These are phyloP conservation scores for Melipona beecheii DNA, from an alignment of 2,888 invertebrate species.

Conservation along the genomic window DNA sequence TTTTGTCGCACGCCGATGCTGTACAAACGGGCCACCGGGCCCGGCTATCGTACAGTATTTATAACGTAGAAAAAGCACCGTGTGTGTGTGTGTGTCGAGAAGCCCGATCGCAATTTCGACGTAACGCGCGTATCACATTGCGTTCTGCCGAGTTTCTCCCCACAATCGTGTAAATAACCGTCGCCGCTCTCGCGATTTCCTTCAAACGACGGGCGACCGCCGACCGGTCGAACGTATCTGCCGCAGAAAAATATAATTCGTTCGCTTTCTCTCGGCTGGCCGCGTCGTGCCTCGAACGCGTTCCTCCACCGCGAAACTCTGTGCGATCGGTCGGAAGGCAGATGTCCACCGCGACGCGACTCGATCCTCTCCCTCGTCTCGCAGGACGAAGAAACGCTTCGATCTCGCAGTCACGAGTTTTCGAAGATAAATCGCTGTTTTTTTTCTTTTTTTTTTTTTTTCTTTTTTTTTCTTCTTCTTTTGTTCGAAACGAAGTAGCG, in stretches of 20 bases:
- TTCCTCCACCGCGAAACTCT: neutral
- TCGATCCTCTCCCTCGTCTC: neutral
- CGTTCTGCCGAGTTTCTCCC: conserved; percentile 46
- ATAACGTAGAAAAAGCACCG: conserved; percentile 80
- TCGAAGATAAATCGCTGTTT: too few relatives aligned
- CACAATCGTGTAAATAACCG: neutral
- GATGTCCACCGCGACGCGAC: neutral
- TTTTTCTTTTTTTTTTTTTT: too few relatives aligned
- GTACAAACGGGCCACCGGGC: conserved; percentile 70
- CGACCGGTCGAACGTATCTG: conserved; percentile 32
- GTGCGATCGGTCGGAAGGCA: neutral
- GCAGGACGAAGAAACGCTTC: neutral
- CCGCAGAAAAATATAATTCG: conserved; percentile 61
- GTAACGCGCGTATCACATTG: conserved; percentile 75
- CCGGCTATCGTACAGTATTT: conserved; percentile 78
- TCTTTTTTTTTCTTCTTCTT: too few relatives aligned
- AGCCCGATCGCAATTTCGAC: conserved; percentile 74
- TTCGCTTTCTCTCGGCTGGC: conserved; percentile 7
- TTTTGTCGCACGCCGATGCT: conserved; percentile 69
- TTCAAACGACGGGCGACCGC: conserved; percentile 38
- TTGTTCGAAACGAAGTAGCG: too few relatives aligned
- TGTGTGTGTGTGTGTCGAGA: conserved; percentile 74
- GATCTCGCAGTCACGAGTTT: too few relatives aligned
- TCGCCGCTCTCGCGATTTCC: neutral
- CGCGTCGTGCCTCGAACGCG: conserved; percentile 4